Conservation (phyloP, 1,140 invertebrate species). For the Hylyphantes graminicola region DNA sequence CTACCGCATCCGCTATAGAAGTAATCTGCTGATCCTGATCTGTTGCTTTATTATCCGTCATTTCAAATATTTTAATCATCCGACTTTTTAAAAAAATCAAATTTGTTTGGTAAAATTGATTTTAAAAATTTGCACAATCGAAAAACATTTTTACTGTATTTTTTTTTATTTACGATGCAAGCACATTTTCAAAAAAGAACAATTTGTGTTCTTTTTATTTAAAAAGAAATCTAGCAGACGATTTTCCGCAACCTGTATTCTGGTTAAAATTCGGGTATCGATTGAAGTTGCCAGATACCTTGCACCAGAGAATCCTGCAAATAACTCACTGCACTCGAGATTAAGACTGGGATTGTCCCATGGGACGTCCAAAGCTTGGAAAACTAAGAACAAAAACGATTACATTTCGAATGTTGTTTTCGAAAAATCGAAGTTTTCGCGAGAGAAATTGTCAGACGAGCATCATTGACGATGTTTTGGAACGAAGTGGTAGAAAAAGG, state of each 20-base stretch:
- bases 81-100: too few species aligned
- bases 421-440: too few species aligned
- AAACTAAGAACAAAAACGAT: too few species aligned
- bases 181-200: slow-evolving; percentile 18
- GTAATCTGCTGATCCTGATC: slow-evolving; percentile 50
- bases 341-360: neutral
- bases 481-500: neutral
- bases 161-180: too few species aligned
- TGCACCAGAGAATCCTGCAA: neutral
- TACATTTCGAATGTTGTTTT: too few species aligned
- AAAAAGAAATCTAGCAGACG: slow-evolving; percentile 8
- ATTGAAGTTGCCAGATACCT: slow-evolving; percentile 34
- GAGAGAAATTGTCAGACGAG: too few species aligned
- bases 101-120: too few species aligned
- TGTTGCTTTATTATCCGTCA: slow-evolving; percentile 42
- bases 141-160: too few species aligned
- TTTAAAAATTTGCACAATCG: too few species aligned
- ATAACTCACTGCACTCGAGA: neutral
- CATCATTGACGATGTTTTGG: too few species aligned
- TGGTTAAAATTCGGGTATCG: slow-evolving; percentile 22
- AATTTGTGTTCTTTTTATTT: slow-evolving; percentile 1
- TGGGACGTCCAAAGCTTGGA: too few species aligned
- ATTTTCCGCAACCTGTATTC: slow-evolving; percentile 31
- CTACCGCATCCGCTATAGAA: slow-evolving; percentile 51
- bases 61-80: neutral